These are phyloP conservation scores for Synergus umbraculus DNA, from an alignment of 2,888 invertebrate genomes.

Conservation along the genomic window DNA sequence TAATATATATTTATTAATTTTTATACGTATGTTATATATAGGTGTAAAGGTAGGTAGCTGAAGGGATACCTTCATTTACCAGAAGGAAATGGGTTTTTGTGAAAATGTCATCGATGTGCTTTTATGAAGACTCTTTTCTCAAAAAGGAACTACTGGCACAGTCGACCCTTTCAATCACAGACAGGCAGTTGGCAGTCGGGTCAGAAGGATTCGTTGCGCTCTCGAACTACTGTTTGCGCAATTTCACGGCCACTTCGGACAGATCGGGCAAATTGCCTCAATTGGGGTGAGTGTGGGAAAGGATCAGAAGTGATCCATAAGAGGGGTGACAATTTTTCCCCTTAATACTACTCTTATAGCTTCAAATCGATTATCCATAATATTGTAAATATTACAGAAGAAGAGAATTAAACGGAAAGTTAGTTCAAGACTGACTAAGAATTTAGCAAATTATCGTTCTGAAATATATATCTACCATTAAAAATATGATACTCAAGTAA, in stretches of 20 bases:
- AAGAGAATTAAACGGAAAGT: no score
- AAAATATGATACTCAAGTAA: no score
- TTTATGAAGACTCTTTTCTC: background rate
- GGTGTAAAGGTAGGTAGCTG: no score
- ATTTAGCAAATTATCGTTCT: background rate
- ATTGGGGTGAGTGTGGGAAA: slow-evolving; percentile 64
- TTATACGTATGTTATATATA: no score
- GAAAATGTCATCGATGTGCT: background rate
- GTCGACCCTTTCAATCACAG: slow-evolving; percentile 39
- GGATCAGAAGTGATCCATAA: slow-evolving; percentile 39
- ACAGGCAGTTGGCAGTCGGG: slow-evolving; percentile 51
- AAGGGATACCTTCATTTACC: background rate
- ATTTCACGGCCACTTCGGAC: slow-evolving; percentile 59
- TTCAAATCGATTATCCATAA: background rate
- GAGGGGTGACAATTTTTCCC: slow-evolving; percentile 18
- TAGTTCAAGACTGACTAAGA: background rate
- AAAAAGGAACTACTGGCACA: background rate
- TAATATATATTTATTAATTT: no score
- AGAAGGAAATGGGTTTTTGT: background rate
- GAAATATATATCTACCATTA: background rate
- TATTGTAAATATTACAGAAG: background rate
- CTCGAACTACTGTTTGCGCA: slow-evolving; percentile 45
- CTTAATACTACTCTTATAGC: background rate
- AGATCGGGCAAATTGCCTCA: slow-evolving; percentile 49
- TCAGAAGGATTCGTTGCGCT: slow-evolving; percentile 53